Evolutionary conservation across 2,113 vertebrate genomes (phyloP).

Genomic region (Mustela nigripes): DNA sequence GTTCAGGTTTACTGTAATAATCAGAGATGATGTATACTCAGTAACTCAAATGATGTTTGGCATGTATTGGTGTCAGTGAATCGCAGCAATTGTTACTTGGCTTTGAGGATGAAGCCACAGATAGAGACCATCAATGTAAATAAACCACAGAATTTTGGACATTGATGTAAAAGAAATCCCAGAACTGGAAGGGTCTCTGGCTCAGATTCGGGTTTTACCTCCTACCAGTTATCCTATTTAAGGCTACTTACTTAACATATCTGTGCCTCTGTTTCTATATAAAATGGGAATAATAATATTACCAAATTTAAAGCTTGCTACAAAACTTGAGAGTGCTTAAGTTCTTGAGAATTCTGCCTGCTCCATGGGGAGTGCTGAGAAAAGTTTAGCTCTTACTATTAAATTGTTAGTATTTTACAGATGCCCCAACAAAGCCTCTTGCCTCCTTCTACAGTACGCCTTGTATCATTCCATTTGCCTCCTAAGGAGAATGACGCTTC

Average conservation of each 20-base stretch:
- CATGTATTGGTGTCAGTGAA: neutral
- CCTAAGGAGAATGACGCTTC: neutral
- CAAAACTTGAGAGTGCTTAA: neutral
- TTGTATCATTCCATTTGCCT: neutral
- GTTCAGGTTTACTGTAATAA: neutral
- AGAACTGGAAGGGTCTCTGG: neutral
- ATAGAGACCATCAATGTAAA: neutral
- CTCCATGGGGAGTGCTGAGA: neutral
- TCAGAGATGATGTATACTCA: neutral
- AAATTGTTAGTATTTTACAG: neutral
- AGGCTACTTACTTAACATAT: neutral
- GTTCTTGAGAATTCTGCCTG: neutral
- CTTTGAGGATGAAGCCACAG: neutral
- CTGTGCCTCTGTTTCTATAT: neutral
- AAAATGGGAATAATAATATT: slow-evolving; percentile 19
- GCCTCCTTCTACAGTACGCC: neutral
- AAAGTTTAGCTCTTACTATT: neutral
- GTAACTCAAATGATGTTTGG: neutral
- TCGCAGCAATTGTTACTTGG: neutral
- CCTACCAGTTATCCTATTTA: neutral
- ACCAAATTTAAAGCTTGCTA: neutral
- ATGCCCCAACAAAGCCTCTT: neutral
- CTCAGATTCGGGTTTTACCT: neutral
- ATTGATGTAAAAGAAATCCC: neutral
- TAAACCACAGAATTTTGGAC: neutral